These are phyloP conservation scores for Drosophila ogumai DNA, from an alignment of 1,140 invertebrate species.

Conservation along the genomic window DNA sequence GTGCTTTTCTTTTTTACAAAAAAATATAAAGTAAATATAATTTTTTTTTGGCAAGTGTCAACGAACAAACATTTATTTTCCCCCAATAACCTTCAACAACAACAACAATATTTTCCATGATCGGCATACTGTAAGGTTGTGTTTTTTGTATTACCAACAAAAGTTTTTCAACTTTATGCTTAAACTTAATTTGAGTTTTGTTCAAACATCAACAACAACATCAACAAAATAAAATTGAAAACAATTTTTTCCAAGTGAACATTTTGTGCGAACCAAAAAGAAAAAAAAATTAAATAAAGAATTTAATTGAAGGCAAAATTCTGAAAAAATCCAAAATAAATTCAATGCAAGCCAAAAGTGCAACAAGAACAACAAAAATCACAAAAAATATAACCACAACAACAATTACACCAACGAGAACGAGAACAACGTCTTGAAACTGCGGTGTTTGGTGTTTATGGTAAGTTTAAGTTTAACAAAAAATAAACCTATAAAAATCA, in stretches of 20 bases:
- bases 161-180: slow-evolving; percentile 32
- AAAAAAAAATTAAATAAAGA: slow-evolving; percentile 1
- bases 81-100: background rate
- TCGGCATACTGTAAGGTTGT: slow-evolving; percentile 47
- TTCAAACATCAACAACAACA: slow-evolving; percentile 3
- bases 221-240: slow-evolving; percentile 22
- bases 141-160: slow-evolving; percentile 33
- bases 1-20: slow-evolving; percentile 14
- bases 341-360: slow-evolving; percentile 54
- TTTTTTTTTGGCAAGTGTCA: slow-evolving; percentile 10
- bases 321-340: slow-evolving; percentile 26
- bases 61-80: slow-evolving; percentile 8
- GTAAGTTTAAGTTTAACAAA: slow-evolving; percentile 37
- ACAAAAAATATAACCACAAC: slow-evolving; percentile 29
- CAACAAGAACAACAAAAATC: slow-evolving; percentile 21
- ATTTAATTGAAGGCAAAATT: slow-evolving; percentile 23
- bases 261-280: slow-evolving; percentile 34
- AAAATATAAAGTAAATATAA: background rate
- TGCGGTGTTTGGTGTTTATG: slow-evolving; percentile 81
- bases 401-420: slow-evolving; percentile 36
- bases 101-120: slow-evolving; percentile 14
- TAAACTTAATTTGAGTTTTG: slow-evolving; percentile 30
- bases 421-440: slow-evolving; percentile 72
- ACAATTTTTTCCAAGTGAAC: slow-evolving; percentile 62
- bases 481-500: background rate